Evolutionary conservation across 2,797 vertebrate genomes (phyloP), one percentile per base, ranked within the genome.

Genomic region (Pseudochirops cupreus): DNA sequence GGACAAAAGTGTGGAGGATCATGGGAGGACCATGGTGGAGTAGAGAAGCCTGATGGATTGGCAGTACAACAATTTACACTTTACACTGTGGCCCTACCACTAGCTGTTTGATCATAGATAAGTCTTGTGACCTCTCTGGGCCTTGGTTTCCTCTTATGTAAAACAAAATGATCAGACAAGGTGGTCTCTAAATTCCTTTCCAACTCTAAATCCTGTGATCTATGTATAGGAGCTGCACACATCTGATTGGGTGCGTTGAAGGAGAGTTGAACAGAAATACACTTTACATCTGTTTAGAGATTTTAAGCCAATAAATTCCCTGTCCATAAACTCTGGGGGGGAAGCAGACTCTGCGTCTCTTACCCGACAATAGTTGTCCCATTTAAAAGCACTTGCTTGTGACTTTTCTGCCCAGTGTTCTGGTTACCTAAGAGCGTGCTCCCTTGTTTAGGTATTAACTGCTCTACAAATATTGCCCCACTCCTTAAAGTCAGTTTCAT

Each of bases 391-490:
- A 58, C 74, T 94, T 95, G 97, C 95, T 91, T 39, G 90, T 95
- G 67, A 21, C 93, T 96, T 94, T 97, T 58, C 94, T 26, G 56
- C 39, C 29, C 93, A 91, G n/a, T 87, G 33, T 10, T 92, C 82
- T 56, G 59, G 92, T 67, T 95, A 87, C 13, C 95, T 94, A 94
- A 96, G 96, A 95, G 97, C 92, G 5, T 55, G 55, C 95, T 87
- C 94, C 95, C 96, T 96, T 94, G 95, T 97, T 97, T 92, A 59
- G 95, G 94, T 94, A 97, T 97, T 98, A 97, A 93, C 96, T 96
- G 67, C 97, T 93, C 18, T 97, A 93, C 95, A 98, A 97, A 92
- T 96, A 94, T 93, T 96, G 93, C 95, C 92, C 96, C 92, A 56
- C 95, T 97, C 96, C 97, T 97, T 96, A 95, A 91, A 93, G 31